These are phyloP conservation scores for Meiosimyza decipiens DNA, from an alignment of 2,888 invertebrate genomes.

Conservation along the genomic window DNA sequence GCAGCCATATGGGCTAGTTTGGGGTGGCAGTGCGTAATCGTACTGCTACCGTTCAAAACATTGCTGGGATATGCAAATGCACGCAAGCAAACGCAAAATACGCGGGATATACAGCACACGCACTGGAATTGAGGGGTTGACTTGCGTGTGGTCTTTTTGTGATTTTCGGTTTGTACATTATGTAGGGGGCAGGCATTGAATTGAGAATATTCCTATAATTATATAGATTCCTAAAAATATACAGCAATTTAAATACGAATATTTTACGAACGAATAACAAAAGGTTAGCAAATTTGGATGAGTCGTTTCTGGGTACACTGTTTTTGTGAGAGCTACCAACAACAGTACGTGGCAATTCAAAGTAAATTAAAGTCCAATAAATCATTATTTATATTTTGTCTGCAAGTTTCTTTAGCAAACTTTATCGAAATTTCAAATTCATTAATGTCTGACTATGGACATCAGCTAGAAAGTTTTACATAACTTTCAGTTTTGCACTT, in stretches of 20 bases:
- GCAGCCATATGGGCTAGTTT: neutral
- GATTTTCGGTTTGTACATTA: neutral
- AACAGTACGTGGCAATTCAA: slow-evolving; percentile 17
- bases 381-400: slow-evolving; percentile 56
- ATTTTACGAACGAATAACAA: neutral
- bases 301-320: neutral
- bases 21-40: neutral
- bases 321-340: neutral
- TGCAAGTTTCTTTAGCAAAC: slow-evolving; percentile 41
- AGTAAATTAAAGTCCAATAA: slow-evolving; percentile 62
- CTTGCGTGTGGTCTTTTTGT: neutral
- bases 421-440: slow-evolving; percentile 63
- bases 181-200: neutral
- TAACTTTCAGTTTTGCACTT: slow-evolving; percentile 4
- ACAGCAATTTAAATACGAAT: neutral
- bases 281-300: neutral
- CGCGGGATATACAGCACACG: slow-evolving; percentile 1
- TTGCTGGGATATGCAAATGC: slow-evolving; percentile 16
- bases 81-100: slow-evolving; percentile 3
- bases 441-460: slow-evolving; percentile 53
- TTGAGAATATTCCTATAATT: neutral
- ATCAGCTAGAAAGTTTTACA: slow-evolving; percentile 16
- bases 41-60: no score
- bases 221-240: no score
- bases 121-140: neutral